phyloP scores from a whole-genome alignment of 2,888 invertebrate genomes.

The Nemoura dubitans region DNA sequence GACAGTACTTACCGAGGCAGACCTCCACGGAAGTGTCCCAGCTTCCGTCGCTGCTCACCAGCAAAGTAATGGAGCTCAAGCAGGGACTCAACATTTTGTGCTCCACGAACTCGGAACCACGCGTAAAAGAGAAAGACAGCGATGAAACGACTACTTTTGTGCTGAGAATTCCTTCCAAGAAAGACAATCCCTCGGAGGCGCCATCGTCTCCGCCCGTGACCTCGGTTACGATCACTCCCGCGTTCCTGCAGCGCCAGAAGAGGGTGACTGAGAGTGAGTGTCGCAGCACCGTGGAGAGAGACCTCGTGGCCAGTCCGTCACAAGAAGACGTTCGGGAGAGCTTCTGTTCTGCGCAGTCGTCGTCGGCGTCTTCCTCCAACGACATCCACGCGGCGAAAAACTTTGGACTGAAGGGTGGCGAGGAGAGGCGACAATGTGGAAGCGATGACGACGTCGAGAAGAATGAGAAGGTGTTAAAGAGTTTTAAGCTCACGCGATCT shows the following conservation, averaged over 20 bases:
- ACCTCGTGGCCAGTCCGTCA: not conserved
- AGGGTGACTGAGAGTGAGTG: not conserved
- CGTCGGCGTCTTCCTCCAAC: constrained; percentile 36
- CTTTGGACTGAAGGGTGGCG: not conserved
- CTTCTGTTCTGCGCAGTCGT: constrained; percentile 38
- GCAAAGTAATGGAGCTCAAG: constrained; percentile 60
- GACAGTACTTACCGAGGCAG: constrained; percentile 46
- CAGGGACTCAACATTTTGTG: constrained; percentile 59
- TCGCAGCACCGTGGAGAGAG: constrained; percentile 13
- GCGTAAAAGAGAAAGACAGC: not conserved
- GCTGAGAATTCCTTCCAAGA: constrained; percentile 34
- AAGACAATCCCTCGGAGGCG: constrained; percentile 34
- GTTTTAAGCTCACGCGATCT: not conserved
- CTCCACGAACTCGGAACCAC: constrained; percentile 52
- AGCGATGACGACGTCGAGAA: constrained; percentile 5
- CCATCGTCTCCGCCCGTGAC: constrained; percentile 46
- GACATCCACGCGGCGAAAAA: not conserved
- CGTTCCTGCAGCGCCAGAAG: constrained; percentile 46
- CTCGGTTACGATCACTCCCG: constrained; percentile 47
- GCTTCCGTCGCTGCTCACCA: constrained; percentile 53
- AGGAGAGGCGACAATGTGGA: not conserved
- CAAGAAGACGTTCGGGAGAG: constrained; percentile 21
- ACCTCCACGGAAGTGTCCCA: constrained; percentile 50
- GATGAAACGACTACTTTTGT: constrained; percentile 44
- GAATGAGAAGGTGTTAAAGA: not conserved